A percentile compares a stretch with the other conserved stretches of the same genome.
Conservation (phyloP, 92 coral and sea anemone species). For the Phenganax marumi region DNA sequence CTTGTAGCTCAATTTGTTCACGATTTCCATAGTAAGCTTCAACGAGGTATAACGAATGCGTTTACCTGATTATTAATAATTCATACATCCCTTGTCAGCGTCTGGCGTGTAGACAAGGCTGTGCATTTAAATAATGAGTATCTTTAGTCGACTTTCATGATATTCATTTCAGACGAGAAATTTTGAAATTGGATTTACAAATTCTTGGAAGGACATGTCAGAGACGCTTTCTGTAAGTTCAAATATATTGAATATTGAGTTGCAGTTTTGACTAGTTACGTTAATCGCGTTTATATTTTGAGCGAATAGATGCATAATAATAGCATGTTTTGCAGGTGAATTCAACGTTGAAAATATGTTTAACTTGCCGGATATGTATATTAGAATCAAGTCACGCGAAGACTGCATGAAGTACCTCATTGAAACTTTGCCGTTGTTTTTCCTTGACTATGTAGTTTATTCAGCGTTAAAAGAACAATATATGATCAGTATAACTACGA, state of each 20-base stretch:
- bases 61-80: neutral
- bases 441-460: too few relatives aligned
- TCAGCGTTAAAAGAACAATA: too few relatives aligned
- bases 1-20: too few relatives aligned
- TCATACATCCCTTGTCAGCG: neutral
- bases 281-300: neutral
- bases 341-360: neutral
- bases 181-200: neutral
- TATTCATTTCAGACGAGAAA: neutral
- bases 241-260: neutral
- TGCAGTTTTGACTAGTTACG: neutral
- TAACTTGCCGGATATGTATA: neutral
- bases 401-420: too few relatives aligned
- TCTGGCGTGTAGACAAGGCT: neutral
- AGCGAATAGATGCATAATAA: slow-evolving; percentile 4
- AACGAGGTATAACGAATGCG: neutral
- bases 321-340: slow-evolving; percentile 12
- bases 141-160: neutral
- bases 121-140: slow-evolving; percentile 8
- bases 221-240: neutral
- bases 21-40: neutral
- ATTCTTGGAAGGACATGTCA: neutral
- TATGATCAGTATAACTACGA: too few relatives aligned
- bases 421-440: too few relatives aligned
- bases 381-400: too few relatives aligned